Base-by-base conservation (phyloP, 2,113 vertebrate species). In the Centropus bengalensis region DNA sequence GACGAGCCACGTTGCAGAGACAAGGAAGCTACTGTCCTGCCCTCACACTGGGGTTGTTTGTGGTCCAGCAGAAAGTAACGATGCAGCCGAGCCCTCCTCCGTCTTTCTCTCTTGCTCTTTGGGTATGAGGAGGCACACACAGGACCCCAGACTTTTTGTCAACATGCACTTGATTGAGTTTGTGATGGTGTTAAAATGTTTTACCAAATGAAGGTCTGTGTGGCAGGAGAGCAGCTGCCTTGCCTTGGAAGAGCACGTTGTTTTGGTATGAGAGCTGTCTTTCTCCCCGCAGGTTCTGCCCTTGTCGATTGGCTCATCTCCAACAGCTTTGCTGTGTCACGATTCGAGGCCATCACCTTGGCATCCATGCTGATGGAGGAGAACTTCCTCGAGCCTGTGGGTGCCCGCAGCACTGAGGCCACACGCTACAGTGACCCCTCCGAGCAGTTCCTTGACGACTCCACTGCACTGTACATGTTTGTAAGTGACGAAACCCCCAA, bases 261-360 rank as follows among this genome's bases (percentile, higher is more conserved):
- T 30, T 56, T 33, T n/a, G 54, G 49, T 83, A 27, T 86, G 71
- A 96, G 19, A 62, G 33, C 59, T 88, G 49, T 54, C 32, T 85
- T 93, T 89, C 49, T 94, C 22, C 36, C 71, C 36, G 38, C 94
- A 99, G 99, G 99, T 58, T 99, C 99, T 17, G 97, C 98, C 4
- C 96, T 99, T 94, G 98, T 99, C 82, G 99, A 99, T 97, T 99
- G 99, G 99, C 96, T 99, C 97, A 98, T 99, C 96, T 99, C 98
- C 96, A 98, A 85, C 51, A 93, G 96, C 89, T 96, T 99, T 85
- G 96, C 97, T 6, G 97, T 98, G 95, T 98, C 96, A 44, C 98
- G 99, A 7, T 97, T 98, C 16, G 99, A 99, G 93, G 98, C 98
- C 0, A 94, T 98, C 96, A 99, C 98, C 1, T 83, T 99, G 97